Conservation (phyloP, 2,888 invertebrate species). For the Mayetiola destructor region DNA sequence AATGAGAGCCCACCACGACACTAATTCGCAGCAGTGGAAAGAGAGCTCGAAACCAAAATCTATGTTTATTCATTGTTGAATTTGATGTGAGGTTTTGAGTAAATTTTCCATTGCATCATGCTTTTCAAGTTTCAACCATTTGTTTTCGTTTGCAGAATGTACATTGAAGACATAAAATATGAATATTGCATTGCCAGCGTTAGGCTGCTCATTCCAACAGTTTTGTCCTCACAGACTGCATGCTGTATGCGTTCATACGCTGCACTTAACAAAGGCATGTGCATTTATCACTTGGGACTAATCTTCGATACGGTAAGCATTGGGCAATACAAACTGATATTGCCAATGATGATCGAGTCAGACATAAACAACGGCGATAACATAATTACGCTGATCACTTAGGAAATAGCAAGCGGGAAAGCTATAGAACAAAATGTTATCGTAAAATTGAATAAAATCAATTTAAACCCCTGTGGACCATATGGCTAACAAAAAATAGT, state of each 20-base stretch:
- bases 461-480: slow-evolving; percentile 17
- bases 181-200: too few relatives aligned
- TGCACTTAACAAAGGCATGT: background rate
- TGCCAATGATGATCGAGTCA: background rate
- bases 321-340: background rate
- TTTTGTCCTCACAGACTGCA: too few relatives aligned
- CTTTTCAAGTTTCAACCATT: too few relatives aligned
- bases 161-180: too few relatives aligned
- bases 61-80: background rate
- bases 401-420: background rate
- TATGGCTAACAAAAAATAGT: slow-evolving; percentile 15
- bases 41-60: background rate
- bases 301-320: background rate
- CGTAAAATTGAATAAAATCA: slow-evolving; percentile 15
- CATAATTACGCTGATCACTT: slow-evolving; percentile 1
- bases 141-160: too few relatives aligned
- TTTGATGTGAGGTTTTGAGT: too few relatives aligned
- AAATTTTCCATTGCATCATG: background rate
- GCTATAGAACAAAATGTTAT: background rate
- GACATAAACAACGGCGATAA: background rate
- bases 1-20: background rate
- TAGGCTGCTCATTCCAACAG: too few relatives aligned
- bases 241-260: too few relatives aligned
- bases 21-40: background rate
- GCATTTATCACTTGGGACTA: background rate